Base-by-base conservation (phyloP, 2,797 vertebrate genomes). In the Leontocebus nigricollis region DNA sequence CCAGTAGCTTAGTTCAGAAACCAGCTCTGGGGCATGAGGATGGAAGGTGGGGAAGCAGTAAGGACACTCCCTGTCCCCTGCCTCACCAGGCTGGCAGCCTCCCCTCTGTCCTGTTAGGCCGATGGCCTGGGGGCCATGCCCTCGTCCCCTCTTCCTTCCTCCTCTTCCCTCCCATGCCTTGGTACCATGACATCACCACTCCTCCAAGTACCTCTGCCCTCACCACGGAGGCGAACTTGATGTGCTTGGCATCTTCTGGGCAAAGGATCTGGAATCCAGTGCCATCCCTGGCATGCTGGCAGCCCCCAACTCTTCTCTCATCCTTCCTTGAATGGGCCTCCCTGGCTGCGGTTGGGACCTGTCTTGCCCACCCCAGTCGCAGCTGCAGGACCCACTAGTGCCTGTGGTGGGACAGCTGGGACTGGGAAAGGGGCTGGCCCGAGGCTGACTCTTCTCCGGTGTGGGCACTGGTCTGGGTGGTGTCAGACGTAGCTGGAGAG, bases 141-240 rank as follows among this genome's bases (percentile, higher is more conserved):
- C 82, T 76, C 5, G 0, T 48, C 76, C 80, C 59, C 55, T 93
- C 39, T 79, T 70, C 72, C 33, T 24, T 52, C 33, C 24, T 48
- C 77, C 4, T 2, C 20, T 26, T 39, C 11, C 72, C 76, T 76
- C 75, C 87, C 41, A 94, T 10, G 14, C 87, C 92, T 92, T 77
- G 94, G 80, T 52, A 85, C 59, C 67, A 41, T 95, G 94, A 96
- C 81, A 88, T 95, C 95, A 92, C 90, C 61, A 33, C 30, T 76
- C 67, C 92, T 92, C 67, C 27, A 27, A 64, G 90, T n/a, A 88
- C 94, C 87, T 93, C 96, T 95, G 85, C 79, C 95, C 77, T 95
- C 90, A 72, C 72, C 76, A 57, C 1, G 0, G 94, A 95, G 90
- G 87, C 90, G 94, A 95, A 20, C 83, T 90, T 87, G 80, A 76